Evolutionary conservation across 2,797 vertebrate species (phyloP), one percentile per base, ranked within the genome.

Genomic region (Lacerta bilineata): DNA sequence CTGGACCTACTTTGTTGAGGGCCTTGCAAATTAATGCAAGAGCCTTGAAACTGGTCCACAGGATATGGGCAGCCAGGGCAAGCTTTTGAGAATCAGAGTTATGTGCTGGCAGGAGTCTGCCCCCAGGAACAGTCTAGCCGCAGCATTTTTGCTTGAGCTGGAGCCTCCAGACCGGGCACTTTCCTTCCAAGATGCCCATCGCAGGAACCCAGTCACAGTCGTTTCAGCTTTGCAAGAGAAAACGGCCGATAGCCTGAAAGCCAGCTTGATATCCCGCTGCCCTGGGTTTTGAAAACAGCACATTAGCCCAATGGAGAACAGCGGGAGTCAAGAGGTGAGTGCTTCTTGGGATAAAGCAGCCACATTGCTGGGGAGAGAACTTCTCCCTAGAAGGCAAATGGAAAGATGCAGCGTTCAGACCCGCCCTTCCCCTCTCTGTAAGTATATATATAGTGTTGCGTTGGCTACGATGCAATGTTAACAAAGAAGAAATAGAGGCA

Each of bases 201-300:
- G 8, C 43, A 83, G 68, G 27, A 68, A 83, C 10, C 36, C 27
- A 33, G 39, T 39, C 90, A 76, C 41, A 78, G 66, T 89, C 50
- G 20, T 43, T 85, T 91, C 29, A 92, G 76, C 85, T 86, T 89
- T 25, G 41, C 84, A 39, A 66, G 87, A 77, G 39, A 83, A 89
- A 87, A n/a, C 39, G 18, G 66, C 13, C 0, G 2, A 0, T 10
- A 68, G 66, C 25, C 23, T 68, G 9, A 69, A 82, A 0, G 0
- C 82, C 4, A 7, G 59, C 55, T 71, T 3, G 1, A 9, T 46
- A 6, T 23, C 55, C 64, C 80, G 72, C 17, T 43, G 7, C 43
- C 27, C 41, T 39, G 17, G 89, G 79, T 64, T 66, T 64, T 25
- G 2, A 7, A 50, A 1, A 8, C 66, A 46, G 83, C 46, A 7